Conservation (phyloP, 2,888 invertebrate genomes). For the Patella depressa region DNA sequence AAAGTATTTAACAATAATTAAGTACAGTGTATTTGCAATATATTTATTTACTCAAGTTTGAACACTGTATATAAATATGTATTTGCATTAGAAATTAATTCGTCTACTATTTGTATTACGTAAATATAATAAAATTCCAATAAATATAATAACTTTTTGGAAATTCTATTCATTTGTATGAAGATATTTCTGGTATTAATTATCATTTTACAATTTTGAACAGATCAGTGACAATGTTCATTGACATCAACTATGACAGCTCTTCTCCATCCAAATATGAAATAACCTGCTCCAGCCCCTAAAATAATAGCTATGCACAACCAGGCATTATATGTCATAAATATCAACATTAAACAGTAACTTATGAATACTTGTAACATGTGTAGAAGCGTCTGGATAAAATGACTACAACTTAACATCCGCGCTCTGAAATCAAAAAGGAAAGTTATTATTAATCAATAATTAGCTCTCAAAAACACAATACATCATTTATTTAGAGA, state of each 20-base stretch:
- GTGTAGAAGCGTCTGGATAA: constrained; percentile 89
- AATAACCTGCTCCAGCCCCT: constrained; percentile 92
- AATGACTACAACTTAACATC: constrained; percentile 81
- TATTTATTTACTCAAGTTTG: no score
- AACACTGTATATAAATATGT: no score
- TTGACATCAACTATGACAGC: constrained; percentile 90
- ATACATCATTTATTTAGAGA: neutral
- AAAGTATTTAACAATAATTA: no score
- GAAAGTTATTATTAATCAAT: neutral
- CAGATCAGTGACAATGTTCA: constrained; percentile 88
- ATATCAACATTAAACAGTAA: constrained; percentile 94
- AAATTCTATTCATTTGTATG: no score
- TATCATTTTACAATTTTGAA: no score
- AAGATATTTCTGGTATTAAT: no score
- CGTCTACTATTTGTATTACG: no score
- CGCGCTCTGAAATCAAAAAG: constrained; percentile 76
- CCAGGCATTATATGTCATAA: constrained; percentile 98
- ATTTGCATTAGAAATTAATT: no score
- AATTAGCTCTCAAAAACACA: neutral
- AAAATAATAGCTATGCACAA: constrained; percentile 89
- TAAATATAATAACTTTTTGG: no score
- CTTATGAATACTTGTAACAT: constrained; percentile 90
- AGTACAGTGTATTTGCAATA: no score
- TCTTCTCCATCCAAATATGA: constrained; percentile 95
- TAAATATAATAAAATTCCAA: no score